Base-by-base conservation (phyloP, 1,140 invertebrate genomes). In the Himalopsyche phryganea region DNA sequence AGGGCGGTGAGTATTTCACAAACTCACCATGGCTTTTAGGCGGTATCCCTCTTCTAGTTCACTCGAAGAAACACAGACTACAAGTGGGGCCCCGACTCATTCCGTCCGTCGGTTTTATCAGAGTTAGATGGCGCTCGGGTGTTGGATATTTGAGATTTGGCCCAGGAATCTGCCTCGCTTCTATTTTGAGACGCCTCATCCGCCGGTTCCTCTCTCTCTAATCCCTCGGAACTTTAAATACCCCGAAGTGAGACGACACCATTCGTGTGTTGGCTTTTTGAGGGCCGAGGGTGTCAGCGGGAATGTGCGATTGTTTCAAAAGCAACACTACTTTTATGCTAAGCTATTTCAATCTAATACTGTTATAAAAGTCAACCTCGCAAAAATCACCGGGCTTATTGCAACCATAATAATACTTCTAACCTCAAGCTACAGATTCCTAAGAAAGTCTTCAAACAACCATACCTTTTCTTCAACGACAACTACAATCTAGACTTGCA, bases 21-120 rank as follows among this genome's bases (percentile, higher is more conserved):
- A 69, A 80, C 83, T 85, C 75, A 85, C 84, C 84, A 85, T 87
- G 78, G 77, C 81, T 75, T 76, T 71, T 75, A 71, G 73, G 69
- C 70, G 73, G 73, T 60, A 71, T 80, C 75, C 74, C 77, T 79
- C 76, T 79, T 75, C 80, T 75, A 82, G 81, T 80, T 81, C 74
- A 81, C 79, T 80, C 80, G 80, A 81, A 81, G 81, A 79, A 83
- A 83, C 79, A 77, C 79, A 80, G 81, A 85, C 82, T 82, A 85
- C 83, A 84, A 87, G 82, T 87, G 85, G 82, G 82, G 80, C 79
- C 78, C 76, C 72, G 78, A 76, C 75, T 76, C 75, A 79, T 79
- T 76, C 77, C 73, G 78, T 76, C 74, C 76, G 78, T 79, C 80
- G 80, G 83, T 86, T 86, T 87, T 86, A 86, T 85, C 81, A 76